Conservation (phyloP, 2,888 invertebrate genomes). For the Diachrysia chrysitis region DNA sequence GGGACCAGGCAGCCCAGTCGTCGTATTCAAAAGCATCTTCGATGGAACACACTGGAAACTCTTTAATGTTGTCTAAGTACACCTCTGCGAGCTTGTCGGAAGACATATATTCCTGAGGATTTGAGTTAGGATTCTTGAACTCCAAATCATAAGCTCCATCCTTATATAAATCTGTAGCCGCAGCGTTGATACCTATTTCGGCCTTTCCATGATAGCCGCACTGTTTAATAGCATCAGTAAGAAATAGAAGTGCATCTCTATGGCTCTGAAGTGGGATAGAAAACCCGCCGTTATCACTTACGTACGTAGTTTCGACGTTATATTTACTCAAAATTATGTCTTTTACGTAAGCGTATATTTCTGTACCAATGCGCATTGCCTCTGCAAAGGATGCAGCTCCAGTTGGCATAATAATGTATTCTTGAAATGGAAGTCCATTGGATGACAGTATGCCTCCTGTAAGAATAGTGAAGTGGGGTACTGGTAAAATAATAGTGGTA, state of each 20-base stretch:
- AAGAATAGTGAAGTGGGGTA: conserved; percentile 99
- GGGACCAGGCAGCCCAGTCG: conserved; percentile 98
- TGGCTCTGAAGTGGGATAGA: conserved; percentile 98
- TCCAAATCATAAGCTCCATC: conserved; percentile 97
- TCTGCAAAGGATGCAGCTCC: conserved; percentile 97
- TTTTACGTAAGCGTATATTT: conserved; percentile 97
- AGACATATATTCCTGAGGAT: conserved; percentile 94
- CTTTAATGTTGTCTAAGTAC: conserved; percentile 96
- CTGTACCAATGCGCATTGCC: conserved; percentile 99
- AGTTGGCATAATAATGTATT: conserved; percentile 97
- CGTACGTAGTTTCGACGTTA: conserved; percentile 97
- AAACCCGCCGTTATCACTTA: conserved; percentile 99
- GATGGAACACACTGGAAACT: conserved; percentile 97
- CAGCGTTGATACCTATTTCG: conserved; percentile 99
- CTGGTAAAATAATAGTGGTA: conserved; percentile 96
- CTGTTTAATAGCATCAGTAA: conserved; percentile 95
- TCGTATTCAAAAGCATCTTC: conserved; percentile 99
- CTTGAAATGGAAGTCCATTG: conserved; percentile 98
- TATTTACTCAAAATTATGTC: conserved; percentile 96
- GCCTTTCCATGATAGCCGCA: conserved; percentile 97
- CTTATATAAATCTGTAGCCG: conserved; percentile 98
- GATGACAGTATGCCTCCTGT: conserved; percentile 99
- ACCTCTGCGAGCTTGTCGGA: conserved; percentile 95
- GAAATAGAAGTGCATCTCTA: conserved; percentile 96
- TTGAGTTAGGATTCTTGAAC: conserved; percentile 98